Percentiles rank a stretch among this genome's conserved stretches.
These are phyloP conservation scores for Sycophaga agraensis DNA, from an alignment of 1,140 invertebrate species.

Conservation along the genomic window DNA sequence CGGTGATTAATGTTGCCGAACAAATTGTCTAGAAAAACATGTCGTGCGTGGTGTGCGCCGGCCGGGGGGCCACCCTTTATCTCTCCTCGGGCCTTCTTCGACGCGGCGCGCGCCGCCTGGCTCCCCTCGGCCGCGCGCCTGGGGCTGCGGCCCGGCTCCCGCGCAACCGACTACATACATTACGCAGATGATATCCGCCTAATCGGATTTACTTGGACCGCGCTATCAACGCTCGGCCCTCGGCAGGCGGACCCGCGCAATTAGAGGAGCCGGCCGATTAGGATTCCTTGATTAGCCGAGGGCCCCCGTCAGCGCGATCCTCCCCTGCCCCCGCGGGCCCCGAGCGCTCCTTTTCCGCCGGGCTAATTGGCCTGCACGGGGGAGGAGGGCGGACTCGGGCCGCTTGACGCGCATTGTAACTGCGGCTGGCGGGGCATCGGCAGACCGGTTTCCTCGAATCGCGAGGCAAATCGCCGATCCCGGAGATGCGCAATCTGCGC, in stretches of 20 bases:
- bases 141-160: neutral
- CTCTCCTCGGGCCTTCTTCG: constrained; percentile 35
- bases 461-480: neutral
- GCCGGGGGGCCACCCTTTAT: constrained; percentile 52
- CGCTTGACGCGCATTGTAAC: too few species aligned
- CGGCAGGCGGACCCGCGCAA: constrained; percentile 45
- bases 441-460: too few species aligned
- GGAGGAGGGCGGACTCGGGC: too few species aligned
- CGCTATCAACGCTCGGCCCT: constrained; percentile 52
- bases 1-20: constrained; percentile 62
- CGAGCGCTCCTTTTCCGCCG: too few species aligned
- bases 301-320: too few species aligned
- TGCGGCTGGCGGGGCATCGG: too few species aligned
- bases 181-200: constrained; percentile 57
- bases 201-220: constrained; percentile 59
- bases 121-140: neutral
- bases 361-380: too few species aligned
- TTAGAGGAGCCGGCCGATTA: constrained; percentile 36
- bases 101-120: neutral
- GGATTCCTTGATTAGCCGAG: constrained; percentile 3
- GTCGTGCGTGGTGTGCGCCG: constrained; percentile 41
- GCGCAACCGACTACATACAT: constrained; percentile 52
- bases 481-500: constrained; percentile 18
- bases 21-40: constrained; percentile 65
- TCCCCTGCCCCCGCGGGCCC: too few species aligned